phyloP scores from a whole-genome alignment of 2,113 vertebrate species.

The Lepisosteus osseus region DNA sequence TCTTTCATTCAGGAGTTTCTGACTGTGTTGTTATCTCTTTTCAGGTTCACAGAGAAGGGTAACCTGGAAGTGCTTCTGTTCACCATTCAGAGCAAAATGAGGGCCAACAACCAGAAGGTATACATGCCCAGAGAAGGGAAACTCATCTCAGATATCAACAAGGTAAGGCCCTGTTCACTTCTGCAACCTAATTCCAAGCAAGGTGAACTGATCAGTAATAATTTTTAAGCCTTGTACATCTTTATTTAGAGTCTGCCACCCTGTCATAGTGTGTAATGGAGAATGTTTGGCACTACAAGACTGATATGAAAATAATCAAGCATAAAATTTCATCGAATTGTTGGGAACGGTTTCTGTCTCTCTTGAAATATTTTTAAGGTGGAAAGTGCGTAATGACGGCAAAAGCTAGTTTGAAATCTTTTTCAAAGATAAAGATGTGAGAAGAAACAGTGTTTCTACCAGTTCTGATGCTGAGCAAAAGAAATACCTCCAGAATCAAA shows the following conservation, averaged over 20 bases:
- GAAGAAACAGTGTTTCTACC: too few species aligned
- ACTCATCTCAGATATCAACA: slow-evolving; percentile 97
- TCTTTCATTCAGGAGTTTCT: too few species aligned
- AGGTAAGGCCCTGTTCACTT: slow-evolving; percentile 60
- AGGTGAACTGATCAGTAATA: too few species aligned
- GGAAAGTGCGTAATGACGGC: too few species aligned
- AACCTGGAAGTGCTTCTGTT: slow-evolving; percentile 95
- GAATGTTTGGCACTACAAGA: neutral
- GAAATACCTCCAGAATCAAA: too few species aligned
- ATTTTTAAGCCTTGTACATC: neutral
- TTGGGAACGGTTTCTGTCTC: too few species aligned
- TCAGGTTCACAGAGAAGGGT: slow-evolving; percentile 94
- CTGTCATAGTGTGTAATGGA: neutral
- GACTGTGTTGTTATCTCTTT: slow-evolving; percentile 9
- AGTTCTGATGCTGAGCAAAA: too few species aligned
- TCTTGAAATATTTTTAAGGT: too few species aligned
- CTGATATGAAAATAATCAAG: neutral
- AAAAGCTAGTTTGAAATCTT: too few species aligned
- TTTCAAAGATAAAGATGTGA: too few species aligned
- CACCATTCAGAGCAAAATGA: slow-evolving; percentile 97
- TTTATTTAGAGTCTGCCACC: neutral
- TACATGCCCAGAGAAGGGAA: slow-evolving; percentile 95
- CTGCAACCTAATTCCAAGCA: too few species aligned
- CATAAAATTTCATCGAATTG: too few species aligned
- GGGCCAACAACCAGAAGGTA: slow-evolving; percentile 97